Conservation (phyloP, 2,888 invertebrate genomes). For the Poecilobothrus nobilitatus region DNA sequence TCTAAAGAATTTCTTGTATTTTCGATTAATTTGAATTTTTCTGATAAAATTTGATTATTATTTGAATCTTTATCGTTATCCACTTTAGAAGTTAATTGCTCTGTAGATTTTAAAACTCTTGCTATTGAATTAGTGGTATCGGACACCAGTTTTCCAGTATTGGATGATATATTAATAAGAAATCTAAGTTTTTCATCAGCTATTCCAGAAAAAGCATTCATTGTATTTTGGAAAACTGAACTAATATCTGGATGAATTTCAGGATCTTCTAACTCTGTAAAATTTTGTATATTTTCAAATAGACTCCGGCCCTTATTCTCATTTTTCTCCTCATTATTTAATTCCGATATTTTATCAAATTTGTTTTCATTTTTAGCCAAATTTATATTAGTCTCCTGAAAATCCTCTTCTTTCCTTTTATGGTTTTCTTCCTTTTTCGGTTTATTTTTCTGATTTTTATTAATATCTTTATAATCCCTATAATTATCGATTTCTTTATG, state of each 20-base stretch:
- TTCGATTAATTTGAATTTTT: constrained; percentile 17
- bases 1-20: constrained; percentile 15
- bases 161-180: constrained; percentile 6
- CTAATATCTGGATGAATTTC: background rate
- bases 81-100: constrained; percentile 11
- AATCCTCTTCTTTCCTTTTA: background rate
- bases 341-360: too few relatives aligned
- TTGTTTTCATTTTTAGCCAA: too few relatives aligned
- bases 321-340: too few relatives aligned
- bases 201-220: background rate
- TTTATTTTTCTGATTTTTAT: background rate
- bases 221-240: background rate
- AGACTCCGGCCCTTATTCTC: background rate
- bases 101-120: constrained; percentile 13
- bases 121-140: constrained; percentile 13
- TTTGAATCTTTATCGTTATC: constrained; percentile 14
- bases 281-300: background rate
- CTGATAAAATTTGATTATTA: constrained; percentile 5
- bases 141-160: constrained; percentile 4
- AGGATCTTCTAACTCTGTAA: background rate
- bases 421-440: background rate
- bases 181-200: background rate
- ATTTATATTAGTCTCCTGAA: too few relatives aligned
- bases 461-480: background rate
- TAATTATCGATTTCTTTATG: background rate